These are phyloP conservation scores for Drosophila lini DNA, from an alignment of 1,140 invertebrate species.

Conservation along the genomic window DNA sequence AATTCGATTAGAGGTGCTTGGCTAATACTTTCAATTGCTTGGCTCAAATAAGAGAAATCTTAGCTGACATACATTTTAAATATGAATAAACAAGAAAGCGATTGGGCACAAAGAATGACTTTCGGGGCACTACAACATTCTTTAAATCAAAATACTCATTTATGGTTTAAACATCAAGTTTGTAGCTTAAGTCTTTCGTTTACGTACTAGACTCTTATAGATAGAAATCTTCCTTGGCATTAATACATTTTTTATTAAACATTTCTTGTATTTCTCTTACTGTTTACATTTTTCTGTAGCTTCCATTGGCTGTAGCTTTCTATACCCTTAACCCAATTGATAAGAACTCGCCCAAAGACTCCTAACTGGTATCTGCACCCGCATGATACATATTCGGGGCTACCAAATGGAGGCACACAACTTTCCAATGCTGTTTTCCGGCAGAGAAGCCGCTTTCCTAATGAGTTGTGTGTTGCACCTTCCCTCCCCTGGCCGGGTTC, in stretches of 20 bases:
- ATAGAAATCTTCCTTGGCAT: too few species aligned
- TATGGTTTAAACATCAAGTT: too few species aligned
- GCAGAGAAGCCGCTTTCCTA: slow-evolving; percentile 11
- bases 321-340: not conserved
- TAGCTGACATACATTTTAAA: too few species aligned
- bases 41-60: not conserved
- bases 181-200: too few species aligned
- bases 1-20: not conserved
- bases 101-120: not conserved
- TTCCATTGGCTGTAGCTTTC: not conserved
- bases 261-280: too few species aligned
- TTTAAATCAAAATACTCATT: not conserved
- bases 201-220: too few species aligned
- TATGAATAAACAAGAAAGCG: not conserved
- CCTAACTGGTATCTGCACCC: not conserved
- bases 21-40: not conserved
- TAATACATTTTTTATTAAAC: too few species aligned
- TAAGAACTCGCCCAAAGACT: not conserved
- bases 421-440: slow-evolving; percentile 21
- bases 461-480: slow-evolving; percentile 11
- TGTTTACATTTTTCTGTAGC: too few species aligned
- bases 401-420: slow-evolving; percentile 5
- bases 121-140: not conserved
- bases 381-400: not conserved
- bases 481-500: slow-evolving; percentile 9